phyloP scores from a whole-genome alignment of 2,113 vertebrate species.

The Chitala chitala region DNA sequence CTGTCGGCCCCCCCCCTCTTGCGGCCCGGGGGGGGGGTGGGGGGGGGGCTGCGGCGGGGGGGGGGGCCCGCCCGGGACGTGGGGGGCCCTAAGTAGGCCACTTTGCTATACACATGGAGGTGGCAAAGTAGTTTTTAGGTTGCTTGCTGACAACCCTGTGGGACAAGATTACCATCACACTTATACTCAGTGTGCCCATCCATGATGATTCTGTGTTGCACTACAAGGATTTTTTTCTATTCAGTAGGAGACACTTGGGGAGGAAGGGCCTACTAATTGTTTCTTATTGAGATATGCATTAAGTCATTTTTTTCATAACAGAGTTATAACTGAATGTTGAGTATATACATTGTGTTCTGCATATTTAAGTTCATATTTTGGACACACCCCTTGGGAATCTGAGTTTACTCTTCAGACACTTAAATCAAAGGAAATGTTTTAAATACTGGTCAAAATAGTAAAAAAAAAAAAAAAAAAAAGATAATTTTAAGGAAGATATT shows the following conservation, averaged over 20 bases:
- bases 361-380: slow-evolving; percentile 16
- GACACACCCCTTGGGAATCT: slow-evolving; percentile 9
- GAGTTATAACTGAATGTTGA: slow-evolving; percentile 10
- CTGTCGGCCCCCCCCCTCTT: too few species aligned
- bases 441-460: slow-evolving; percentile 8
- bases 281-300: background rate
- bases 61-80: too few species aligned
- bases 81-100: background rate
- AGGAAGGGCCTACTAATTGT: background rate
- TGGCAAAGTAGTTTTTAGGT: slow-evolving; percentile 12
- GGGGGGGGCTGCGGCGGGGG: too few species aligned
- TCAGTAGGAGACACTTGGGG: background rate
- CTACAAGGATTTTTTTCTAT: slow-evolving; percentile 11
- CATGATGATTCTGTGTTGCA: background rate
- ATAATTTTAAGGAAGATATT: slow-evolving; percentile 13
- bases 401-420: slow-evolving; percentile 12
- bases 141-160: background rate
- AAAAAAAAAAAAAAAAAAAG: slow-evolving; percentile 6
- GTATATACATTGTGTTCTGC: slow-evolving; percentile 13
- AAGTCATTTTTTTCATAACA: background rate
- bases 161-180: slow-evolving; percentile 3
- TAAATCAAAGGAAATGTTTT: slow-evolving; percentile 20
- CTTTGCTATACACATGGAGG: background rate
- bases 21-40: too few species aligned
- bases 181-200: background rate